Evolutionary conservation across 1,140 invertebrate genomes (phyloP).

Genomic region (Cydia pomonella): DNA sequence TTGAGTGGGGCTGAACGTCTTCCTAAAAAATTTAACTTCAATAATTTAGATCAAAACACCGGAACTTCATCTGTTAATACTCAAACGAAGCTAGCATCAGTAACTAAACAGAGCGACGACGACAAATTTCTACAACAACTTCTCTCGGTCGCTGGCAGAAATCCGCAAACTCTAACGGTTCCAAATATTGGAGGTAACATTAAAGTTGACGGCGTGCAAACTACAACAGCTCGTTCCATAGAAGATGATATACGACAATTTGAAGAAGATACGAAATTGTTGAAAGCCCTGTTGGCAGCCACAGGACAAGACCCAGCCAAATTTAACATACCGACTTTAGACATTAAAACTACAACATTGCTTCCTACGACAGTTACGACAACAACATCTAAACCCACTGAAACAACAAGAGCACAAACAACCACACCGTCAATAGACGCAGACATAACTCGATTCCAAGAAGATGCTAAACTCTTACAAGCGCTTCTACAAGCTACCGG

Average conservation of each 20-base stretch:
- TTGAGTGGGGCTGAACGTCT: conserved; percentile 42
- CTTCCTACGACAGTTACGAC: conserved; percentile 38
- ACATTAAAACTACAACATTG: conserved; percentile 41
- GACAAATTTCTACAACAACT: conserved; percentile 58
- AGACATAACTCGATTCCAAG: conserved; percentile 56
- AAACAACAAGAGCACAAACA: conserved; percentile 40
- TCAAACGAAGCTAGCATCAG: conserved; percentile 40
- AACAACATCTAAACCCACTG: conserved; percentile 41
- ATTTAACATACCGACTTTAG: conserved; percentile 56
- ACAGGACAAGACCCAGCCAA: conserved; percentile 64
- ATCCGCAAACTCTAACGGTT: conserved; percentile 50
- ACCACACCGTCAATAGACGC: conserved; percentile 46
- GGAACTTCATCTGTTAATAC: conserved; percentile 37
- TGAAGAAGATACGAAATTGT: conserved; percentile 70
- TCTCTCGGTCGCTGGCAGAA: conserved; percentile 50
- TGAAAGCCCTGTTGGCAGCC: conserved; percentile 67
- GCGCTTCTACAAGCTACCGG: conserved; percentile 57
- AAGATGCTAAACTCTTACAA: conserved; percentile 60
- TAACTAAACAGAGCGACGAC: conserved; percentile 41
- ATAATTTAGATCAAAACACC: conserved; percentile 10
- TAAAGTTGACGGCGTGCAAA: conserved; percentile 39
- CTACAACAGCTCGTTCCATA: conserved; percentile 46
- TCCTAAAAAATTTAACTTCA: conserved; percentile 46
- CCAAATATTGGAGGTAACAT: conserved; percentile 42
- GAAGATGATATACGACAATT: conserved; percentile 60